Percentiles rank a stretch among this genome's conserved stretches.
Conservation (phyloP, 2,797 vertebrate genomes). For the Apogon hyalosoma region DNA sequence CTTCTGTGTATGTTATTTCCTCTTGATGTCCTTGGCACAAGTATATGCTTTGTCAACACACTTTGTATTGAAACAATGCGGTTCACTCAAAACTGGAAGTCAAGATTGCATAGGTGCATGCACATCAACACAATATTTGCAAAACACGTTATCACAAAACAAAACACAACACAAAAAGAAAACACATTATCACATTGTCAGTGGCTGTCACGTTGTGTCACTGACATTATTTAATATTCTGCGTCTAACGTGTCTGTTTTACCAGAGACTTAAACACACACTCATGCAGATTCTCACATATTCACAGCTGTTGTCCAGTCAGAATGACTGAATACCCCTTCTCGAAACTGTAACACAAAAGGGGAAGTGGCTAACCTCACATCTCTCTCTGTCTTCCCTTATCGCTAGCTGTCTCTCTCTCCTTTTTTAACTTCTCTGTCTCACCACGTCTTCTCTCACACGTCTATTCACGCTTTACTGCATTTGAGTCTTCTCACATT, state of each 20-base stretch:
- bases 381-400: conserved; percentile 55
- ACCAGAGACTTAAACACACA: conserved; percentile 21
- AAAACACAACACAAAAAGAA: too few relatives aligned
- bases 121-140: conserved; percentile 28
- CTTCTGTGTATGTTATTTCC: conserved; percentile 48
- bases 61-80: conserved; percentile 30
- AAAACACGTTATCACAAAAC: conserved; percentile 45
- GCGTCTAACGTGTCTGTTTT: conserved; percentile 35
- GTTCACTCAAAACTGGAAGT: conserved; percentile 57
- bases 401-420: conserved; percentile 37
- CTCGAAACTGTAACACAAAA: conserved; percentile 56
- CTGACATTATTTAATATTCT: conserved; percentile 26
- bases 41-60: conserved; percentile 39
- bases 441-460: conserved; percentile 36
- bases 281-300: conserved; percentile 15
- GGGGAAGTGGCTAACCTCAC: conserved; percentile 79
- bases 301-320: conserved; percentile 51
- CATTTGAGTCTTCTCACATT: conserved; percentile 46
- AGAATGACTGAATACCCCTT: conserved; percentile 40
- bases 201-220: conserved; percentile 17
- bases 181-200: conserved; percentile 11
- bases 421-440: conserved; percentile 36
- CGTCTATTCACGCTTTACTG: conserved; percentile 57
- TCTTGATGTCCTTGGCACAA: conserved; percentile 12
- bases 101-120: conserved; percentile 9